phyloP scores from a whole-genome alignment of 2,888 invertebrate species.

The Leucophenga montana region DNA sequence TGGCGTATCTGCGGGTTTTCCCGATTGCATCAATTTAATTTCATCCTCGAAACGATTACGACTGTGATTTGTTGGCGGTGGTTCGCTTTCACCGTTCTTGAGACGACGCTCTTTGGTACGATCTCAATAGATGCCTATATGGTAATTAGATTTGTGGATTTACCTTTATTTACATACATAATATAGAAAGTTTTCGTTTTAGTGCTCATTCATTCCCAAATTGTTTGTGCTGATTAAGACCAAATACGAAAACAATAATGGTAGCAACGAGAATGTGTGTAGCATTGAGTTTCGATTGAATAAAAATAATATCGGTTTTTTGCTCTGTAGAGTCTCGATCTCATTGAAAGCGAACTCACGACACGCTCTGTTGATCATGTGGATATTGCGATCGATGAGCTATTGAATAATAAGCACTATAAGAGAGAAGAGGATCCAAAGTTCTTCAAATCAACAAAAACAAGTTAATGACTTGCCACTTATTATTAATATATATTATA shows the following conservation, averaged over 20 bases:
- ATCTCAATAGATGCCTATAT: no score
- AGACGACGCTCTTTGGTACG: no score
- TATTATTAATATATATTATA: neutral
- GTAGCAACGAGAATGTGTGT: slow-evolving; percentile 90
- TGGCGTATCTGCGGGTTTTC: no score
- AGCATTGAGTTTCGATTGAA: neutral
- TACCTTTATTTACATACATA: slow-evolving; percentile 23
- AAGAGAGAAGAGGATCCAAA: slow-evolving; percentile 92
- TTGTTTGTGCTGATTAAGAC: slow-evolving; percentile 90
- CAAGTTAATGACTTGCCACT: slow-evolving; percentile 68
- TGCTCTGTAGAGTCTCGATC: slow-evolving; percentile 79
- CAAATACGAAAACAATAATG: slow-evolving; percentile 91
- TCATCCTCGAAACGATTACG: no score
- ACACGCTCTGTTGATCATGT: slow-evolving; percentile 84
- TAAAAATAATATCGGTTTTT: slow-evolving; percentile 18
- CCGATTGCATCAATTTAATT: no score
- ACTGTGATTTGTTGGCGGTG: no score
- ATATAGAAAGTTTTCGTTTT: slow-evolving; percentile 71
- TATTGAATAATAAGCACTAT: slow-evolving; percentile 85
- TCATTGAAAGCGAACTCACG: slow-evolving; percentile 82
- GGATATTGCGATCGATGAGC: slow-evolving; percentile 91
- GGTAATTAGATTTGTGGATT: slow-evolving; percentile 75
- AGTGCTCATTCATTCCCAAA: slow-evolving; percentile 93
- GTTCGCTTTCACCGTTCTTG: no score
- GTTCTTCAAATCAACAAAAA: slow-evolving; percentile 86